phyloP scores from a whole-genome alignment of 1,140 invertebrate genomes.

The Mylabris phalerata region DNA sequence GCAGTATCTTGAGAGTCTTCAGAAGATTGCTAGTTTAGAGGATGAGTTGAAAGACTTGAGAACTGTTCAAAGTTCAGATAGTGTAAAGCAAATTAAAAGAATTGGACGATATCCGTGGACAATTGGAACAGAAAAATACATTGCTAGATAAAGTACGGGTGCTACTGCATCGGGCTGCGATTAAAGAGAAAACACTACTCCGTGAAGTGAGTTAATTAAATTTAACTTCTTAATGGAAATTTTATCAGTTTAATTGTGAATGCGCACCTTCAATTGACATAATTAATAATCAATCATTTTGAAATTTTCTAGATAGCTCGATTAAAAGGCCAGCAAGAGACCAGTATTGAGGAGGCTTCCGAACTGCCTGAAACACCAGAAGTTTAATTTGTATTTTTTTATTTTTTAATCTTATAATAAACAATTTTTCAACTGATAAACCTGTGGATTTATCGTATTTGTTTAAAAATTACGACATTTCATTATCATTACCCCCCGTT shows the following conservation, averaged over 20 bases:
- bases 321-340: background rate
- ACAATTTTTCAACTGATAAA: too few species aligned
- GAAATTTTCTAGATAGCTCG: background rate
- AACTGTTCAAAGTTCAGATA: constrained; percentile 30
- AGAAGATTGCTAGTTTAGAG: constrained; percentile 43
- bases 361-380: background rate
- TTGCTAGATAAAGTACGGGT: constrained; percentile 50
- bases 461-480: too few species aligned
- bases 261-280: too few species aligned
- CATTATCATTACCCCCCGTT: too few species aligned
- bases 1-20: constrained; percentile 44
- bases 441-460: too few species aligned
- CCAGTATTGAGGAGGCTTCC: background rate
- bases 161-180: constrained; percentile 47
- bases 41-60: constrained; percentile 42
- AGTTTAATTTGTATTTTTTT: background rate
- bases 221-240: too few species aligned
- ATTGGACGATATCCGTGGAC: constrained; percentile 28
- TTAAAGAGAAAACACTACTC: constrained; percentile 48
- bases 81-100: constrained; percentile 27
- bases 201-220: constrained; percentile 40
- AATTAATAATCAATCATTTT: too few species aligned
- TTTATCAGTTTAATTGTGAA: too few species aligned
- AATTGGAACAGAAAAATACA: constrained; percentile 48
- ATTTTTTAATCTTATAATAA: background rate